These are phyloP conservation scores for Ichneumoninae sp. DNA, from an alignment of 2,888 invertebrate genomes.

Conservation along the genomic window DNA sequence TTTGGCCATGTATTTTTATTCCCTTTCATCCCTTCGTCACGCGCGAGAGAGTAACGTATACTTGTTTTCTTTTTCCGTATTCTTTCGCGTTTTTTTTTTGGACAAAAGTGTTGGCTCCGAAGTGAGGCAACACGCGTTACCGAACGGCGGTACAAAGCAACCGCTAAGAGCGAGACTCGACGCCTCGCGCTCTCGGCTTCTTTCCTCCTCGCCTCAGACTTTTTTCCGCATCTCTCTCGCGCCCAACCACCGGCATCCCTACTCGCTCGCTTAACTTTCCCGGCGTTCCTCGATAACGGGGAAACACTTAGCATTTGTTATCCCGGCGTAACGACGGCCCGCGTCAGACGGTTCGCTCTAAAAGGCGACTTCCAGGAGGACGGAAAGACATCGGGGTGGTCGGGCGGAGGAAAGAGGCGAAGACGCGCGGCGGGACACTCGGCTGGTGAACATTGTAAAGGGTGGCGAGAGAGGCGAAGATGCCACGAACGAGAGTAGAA, in stretches of 20 bases:
- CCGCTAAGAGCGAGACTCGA: slow-evolving; percentile 16
- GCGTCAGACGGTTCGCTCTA: slow-evolving; percentile 70
- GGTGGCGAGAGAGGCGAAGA: slow-evolving; percentile 13
- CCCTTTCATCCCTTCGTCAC: slow-evolving; percentile 4
- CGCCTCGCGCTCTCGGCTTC: slow-evolving; percentile 24
- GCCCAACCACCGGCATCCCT: slow-evolving; percentile 20
- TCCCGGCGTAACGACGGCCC: slow-evolving; percentile 71
- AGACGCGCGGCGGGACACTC: slow-evolving; percentile 32
- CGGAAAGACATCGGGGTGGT: slow-evolving; percentile 25
- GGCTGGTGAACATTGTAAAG: slow-evolving; percentile 34
- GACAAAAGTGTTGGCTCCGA: slow-evolving; percentile 8
- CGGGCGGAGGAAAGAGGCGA: slow-evolving; percentile 29
- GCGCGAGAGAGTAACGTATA: neutral
- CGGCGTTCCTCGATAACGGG: slow-evolving; percentile 70
- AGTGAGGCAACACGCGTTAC: slow-evolving; percentile 34
- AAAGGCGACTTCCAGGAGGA: slow-evolving; percentile 69
- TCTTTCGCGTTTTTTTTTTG: slow-evolving; percentile 2
- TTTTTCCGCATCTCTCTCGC: slow-evolving; percentile 37
- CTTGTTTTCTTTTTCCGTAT: slow-evolving; percentile 33
- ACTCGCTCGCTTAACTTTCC: slow-evolving; percentile 69
- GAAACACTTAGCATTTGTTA: slow-evolving; percentile 77
- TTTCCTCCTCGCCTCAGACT: slow-evolving; percentile 14
- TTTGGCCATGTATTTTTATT: slow-evolving; percentile 15
- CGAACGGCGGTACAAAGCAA: slow-evolving; percentile 36
- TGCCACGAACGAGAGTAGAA: slow-evolving; percentile 50